phyloP scores from a whole-genome alignment of 2,797 vertebrate genomes.

The Bothrops alternatus region DNA sequence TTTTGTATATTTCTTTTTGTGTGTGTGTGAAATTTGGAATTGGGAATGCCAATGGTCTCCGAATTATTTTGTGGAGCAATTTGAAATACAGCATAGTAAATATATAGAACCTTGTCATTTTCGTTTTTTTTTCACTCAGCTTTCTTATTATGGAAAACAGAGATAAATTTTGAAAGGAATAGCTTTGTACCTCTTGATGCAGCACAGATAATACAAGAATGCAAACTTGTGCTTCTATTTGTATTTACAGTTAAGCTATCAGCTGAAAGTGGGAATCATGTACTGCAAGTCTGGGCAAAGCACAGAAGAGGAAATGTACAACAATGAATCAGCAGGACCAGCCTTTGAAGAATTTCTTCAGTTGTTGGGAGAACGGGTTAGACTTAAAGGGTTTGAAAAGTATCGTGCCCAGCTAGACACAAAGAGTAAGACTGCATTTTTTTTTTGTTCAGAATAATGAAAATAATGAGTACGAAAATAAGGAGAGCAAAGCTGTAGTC shows the following conservation, averaged over 20 bases:
- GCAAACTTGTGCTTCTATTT: slow-evolving; percentile 27
- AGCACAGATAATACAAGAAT: neutral
- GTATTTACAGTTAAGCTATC: slow-evolving; percentile 87
- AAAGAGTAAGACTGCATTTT: slow-evolving; percentile 80
- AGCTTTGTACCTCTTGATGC: neutral
- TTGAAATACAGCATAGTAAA: slow-evolving; percentile 18
- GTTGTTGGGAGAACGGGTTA: slow-evolving; percentile 92
- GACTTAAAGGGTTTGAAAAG: slow-evolving; percentile 94
- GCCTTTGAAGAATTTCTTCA: slow-evolving; percentile 96
- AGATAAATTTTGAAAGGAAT: slow-evolving; percentile 23
- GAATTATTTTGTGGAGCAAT: slow-evolving; percentile 23
- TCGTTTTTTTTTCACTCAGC: rapidly evolving
- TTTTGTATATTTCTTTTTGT: neutral
- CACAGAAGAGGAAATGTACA: slow-evolving; percentile 98
- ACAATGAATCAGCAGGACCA: slow-evolving; percentile 89
- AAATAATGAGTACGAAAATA: neutral
- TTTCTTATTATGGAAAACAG: slow-evolving; percentile 14
- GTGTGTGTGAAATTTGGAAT: neutral
- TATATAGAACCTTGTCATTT: neutral
- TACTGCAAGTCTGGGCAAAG: slow-evolving; percentile 94
- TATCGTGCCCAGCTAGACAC: slow-evolving; percentile 96
- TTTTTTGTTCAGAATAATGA: neutral
- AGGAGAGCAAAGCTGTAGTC: neutral
- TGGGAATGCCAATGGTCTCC: neutral
- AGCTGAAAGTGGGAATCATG: slow-evolving; percentile 97